Conservation (phyloP, 1,140 invertebrate genomes). For the Lerema accius region DNA sequence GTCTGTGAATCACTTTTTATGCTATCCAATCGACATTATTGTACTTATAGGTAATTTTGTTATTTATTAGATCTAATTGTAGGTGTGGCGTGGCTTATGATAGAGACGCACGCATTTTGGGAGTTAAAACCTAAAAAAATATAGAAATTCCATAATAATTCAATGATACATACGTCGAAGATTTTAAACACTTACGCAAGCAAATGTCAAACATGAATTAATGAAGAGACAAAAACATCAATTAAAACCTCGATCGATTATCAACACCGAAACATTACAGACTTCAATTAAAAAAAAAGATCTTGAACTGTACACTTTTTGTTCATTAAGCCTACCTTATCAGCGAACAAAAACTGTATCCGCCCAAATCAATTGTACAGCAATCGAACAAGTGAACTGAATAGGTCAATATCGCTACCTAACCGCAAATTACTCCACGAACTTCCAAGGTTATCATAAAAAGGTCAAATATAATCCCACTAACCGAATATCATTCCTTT, state of each 20-base stretch:
- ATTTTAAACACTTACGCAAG: no score
- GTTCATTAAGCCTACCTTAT: constrained; percentile 9
- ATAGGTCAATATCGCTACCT: constrained; percentile 55
- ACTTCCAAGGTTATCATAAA: constrained; percentile 57
- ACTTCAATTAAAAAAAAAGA: no score
- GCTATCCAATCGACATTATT: background rate
- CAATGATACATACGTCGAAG: no score
- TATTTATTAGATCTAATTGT: background rate
- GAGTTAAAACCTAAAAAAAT: no score
- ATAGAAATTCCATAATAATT: no score
- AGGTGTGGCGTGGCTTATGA: background rate
- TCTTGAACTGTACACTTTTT: no score
- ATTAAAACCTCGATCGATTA: no score
- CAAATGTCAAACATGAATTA: no score
- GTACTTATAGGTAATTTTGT: background rate
- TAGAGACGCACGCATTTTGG: no score
- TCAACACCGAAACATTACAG: no score
- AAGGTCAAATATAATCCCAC: constrained; percentile 58
- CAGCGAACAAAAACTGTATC: constrained; percentile 37
- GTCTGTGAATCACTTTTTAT: background rate
- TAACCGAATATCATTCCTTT: constrained; percentile 53
- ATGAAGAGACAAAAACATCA: no score
- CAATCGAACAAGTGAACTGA: constrained; percentile 49
- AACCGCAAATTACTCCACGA: constrained; percentile 53
- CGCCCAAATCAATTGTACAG: constrained; percentile 39